Evolutionary conservation across 2,113 vertebrate genomes (phyloP).

Genomic region (Pan paniscus): DNA sequence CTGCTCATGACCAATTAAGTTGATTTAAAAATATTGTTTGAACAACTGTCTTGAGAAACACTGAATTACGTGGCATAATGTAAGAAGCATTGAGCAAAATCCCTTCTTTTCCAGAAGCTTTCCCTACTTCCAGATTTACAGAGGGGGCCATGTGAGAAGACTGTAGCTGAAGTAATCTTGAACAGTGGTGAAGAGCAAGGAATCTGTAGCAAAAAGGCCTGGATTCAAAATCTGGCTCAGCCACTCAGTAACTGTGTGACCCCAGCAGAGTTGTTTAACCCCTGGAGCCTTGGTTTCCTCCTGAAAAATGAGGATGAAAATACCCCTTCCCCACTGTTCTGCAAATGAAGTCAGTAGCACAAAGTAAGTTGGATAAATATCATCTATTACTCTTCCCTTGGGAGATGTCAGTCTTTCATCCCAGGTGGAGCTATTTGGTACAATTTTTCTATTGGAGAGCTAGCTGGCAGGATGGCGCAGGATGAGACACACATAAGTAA

Average conservation of each 20-base stretch:
- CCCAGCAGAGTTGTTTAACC: background rate
- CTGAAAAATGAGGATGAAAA: background rate
- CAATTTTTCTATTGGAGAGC: background rate
- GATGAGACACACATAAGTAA: background rate
- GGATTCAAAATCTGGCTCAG: background rate
- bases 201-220: background rate
- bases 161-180: background rate
- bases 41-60: conserved; percentile 30
- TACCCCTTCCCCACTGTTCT: background rate
- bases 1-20: background rate
- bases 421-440: background rate
- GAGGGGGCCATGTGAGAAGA: background rate
- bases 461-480: background rate
- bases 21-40: background rate
- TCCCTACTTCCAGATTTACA: background rate
- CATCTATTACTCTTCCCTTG: background rate
- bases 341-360: background rate
- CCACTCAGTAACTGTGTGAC: background rate
- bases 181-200: background rate
- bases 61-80: background rate
- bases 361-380: background rate
- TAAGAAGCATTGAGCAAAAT: background rate
- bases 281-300: background rate
- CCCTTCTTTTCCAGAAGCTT: background rate
- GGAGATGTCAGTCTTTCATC: background rate